Evolutionary conservation across 1,140 invertebrate species (phyloP).

Genomic region (Zeugodacus cucurbitae): DNA sequence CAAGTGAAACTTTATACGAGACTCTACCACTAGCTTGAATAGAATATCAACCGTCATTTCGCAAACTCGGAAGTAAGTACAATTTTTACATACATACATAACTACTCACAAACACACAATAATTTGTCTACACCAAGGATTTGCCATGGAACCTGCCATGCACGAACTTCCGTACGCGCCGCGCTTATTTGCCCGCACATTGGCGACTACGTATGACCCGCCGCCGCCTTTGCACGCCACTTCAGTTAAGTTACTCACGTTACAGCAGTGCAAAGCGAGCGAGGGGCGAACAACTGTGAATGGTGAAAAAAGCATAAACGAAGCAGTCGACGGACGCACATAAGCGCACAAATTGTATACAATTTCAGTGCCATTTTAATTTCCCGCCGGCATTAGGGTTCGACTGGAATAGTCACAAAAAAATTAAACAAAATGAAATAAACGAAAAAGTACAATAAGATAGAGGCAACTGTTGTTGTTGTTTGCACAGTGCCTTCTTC

Average conservation of each 20-base stretch:
- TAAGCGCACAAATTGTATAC: constrained; percentile 13
- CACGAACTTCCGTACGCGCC: background rate
- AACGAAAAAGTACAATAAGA: background rate
- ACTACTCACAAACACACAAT: background rate
- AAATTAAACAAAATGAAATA: background rate
- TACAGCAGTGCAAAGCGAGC: background rate
- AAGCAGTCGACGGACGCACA: background rate
- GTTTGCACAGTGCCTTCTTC: background rate
- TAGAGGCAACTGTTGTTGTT: background rate
- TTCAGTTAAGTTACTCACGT: background rate
- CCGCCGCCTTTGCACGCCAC: constrained; percentile 13
- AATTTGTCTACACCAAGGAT: constrained; percentile 1
- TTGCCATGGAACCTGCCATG: background rate
- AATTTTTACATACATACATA: background rate
- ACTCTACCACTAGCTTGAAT: background rate
- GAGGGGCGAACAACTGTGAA: background rate
- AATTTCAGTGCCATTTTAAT: constrained; percentile 33
- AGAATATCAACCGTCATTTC: background rate
- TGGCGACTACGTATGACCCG: too few species aligned
- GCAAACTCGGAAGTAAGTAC: background rate
- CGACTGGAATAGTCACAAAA: background rate
- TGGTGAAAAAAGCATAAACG: background rate
- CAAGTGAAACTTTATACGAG: background rate
- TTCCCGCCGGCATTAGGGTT: constrained; percentile 24
- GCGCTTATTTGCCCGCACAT: background rate